Percentiles rank a stretch among this genome's conserved stretches.
These are phyloP conservation scores for Leptopilina syphax DNA, from an alignment of 2,888 invertebrate genomes.

Conservation along the genomic window DNA sequence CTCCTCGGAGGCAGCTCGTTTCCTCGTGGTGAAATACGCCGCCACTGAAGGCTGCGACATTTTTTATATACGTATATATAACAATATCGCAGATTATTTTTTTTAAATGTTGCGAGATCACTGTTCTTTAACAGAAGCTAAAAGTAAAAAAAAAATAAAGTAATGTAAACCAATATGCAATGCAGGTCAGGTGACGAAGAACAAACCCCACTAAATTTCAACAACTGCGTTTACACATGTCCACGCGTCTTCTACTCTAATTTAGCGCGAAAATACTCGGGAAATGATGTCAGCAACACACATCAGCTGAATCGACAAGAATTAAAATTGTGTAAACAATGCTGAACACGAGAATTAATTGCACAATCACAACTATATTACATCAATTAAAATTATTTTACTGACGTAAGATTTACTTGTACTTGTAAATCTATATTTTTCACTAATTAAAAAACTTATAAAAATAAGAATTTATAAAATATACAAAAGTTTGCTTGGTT, in stretches of 20 bases:
- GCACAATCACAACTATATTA: neutral
- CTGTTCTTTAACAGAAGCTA: conserved; percentile 1
- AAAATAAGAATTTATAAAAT: neutral
- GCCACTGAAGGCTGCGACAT: conserved; percentile 90
- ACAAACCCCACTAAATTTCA: neutral
- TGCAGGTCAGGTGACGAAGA: conserved; percentile 2
- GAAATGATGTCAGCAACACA: conserved; percentile 26
- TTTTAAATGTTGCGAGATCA: conserved; percentile 1
- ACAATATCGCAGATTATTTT: conserved; percentile 4
- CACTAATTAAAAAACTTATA: neutral
- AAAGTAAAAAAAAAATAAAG: neutral
- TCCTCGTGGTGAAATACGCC: conserved; percentile 86
- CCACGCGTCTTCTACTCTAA: conserved; percentile 14
- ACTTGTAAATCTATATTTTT: neutral
- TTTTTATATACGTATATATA: conserved; percentile 49
- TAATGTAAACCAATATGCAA: conserved; percentile 4
- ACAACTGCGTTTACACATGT: neutral
- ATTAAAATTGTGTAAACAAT: conserved; percentile 1
- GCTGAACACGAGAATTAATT: neutral
- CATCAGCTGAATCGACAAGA: conserved; percentile 27
- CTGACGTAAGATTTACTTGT: neutral
- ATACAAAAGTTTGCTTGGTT: neutral
- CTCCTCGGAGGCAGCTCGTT: conserved; percentile 86
- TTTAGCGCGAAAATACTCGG: conserved; percentile 29
- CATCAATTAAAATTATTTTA: neutral